A percentile compares a stretch with the other conserved stretches of the same genome.
Conservation (phyloP, 2,888 invertebrate species). For the Oligia fasciuncula region DNA sequence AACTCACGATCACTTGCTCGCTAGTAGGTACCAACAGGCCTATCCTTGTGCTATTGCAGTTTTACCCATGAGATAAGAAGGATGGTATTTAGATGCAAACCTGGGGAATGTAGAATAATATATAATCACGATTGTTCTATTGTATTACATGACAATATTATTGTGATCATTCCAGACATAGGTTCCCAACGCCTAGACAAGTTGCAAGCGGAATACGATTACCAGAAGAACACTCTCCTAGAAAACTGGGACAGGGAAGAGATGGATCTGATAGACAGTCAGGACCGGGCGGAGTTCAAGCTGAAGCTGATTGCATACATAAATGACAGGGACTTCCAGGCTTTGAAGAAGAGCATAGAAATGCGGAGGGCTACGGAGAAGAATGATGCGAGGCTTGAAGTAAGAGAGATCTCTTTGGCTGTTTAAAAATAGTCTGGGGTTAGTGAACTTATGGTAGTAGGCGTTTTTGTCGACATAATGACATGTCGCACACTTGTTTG, state of each 20-base stretch:
- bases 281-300: slow-evolving; percentile 89
- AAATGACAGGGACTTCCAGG: slow-evolving; percentile 85
- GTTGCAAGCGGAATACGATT: slow-evolving; percentile 89
- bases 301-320: slow-evolving; percentile 90
- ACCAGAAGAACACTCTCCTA: slow-evolving; percentile 88
- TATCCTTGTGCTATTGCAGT: not conserved
- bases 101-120: not conserved
- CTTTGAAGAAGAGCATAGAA: slow-evolving; percentile 75
- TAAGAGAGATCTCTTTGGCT: slow-evolving; percentile 58
- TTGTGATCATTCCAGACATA: slow-evolving; percentile 81
- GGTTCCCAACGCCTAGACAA: slow-evolving; percentile 90
- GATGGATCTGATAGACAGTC: slow-evolving; percentile 84
- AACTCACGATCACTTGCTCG: not conserved
- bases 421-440: not conserved
- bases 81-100: not conserved
- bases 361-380: slow-evolving; percentile 79
- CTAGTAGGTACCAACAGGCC: not conserved
- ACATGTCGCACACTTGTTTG: too few relatives aligned
- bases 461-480: too few relatives aligned
- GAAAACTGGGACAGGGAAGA: slow-evolving; percentile 90
- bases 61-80: not conserved
- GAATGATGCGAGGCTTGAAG: slow-evolving; percentile 85
- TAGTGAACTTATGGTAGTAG: not conserved
- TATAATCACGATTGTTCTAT: not conserved
- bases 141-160: not conserved